Percentiles rank a stretch among this genome's conserved stretches.
Evolutionary conservation across 2,797 vertebrate genomes (phyloP).

Genomic region (Darevskia mixta): DNA sequence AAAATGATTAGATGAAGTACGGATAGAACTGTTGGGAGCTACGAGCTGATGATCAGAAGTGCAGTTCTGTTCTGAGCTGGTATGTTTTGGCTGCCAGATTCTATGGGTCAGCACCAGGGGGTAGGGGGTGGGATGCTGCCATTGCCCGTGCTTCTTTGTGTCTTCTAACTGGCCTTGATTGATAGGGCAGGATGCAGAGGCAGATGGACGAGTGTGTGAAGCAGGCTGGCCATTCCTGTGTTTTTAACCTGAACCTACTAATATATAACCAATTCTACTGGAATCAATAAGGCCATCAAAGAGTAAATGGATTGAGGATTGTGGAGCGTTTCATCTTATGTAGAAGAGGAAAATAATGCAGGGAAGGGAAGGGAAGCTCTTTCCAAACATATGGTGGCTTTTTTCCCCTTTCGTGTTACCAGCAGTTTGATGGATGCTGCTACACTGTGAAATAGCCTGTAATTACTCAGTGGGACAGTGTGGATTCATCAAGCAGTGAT

Average conservation of each 20-base stretch:
- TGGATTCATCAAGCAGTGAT: slow-evolving; percentile 45
- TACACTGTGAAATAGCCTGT: slow-evolving; percentile 39
- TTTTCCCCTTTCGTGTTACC: neutral
- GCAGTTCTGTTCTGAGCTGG: neutral
- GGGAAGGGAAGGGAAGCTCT: neutral
- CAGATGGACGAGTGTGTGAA: neutral
- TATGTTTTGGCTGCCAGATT: neutral
- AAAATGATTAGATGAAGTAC: slow-evolving; percentile 25
- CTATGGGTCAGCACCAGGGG: neutral
- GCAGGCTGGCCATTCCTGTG: neutral
- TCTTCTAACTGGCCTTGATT: neutral
- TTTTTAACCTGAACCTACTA: neutral
- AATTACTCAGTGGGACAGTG: slow-evolving; percentile 49
- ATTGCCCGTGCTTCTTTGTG: neutral
- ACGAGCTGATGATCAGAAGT: neutral
- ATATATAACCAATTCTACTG: neutral
- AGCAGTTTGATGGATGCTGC: slow-evolving; percentile 41
- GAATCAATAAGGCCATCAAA: neutral
- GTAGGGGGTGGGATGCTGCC: neutral
- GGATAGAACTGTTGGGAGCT: neutral
- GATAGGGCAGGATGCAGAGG: neutral
- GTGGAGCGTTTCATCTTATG: neutral
- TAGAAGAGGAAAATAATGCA: neutral
- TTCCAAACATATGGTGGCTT: neutral
- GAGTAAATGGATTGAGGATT: neutral